Conservation (phyloP, 2,888 invertebrate species). For the Crossocerus cetratus region DNA sequence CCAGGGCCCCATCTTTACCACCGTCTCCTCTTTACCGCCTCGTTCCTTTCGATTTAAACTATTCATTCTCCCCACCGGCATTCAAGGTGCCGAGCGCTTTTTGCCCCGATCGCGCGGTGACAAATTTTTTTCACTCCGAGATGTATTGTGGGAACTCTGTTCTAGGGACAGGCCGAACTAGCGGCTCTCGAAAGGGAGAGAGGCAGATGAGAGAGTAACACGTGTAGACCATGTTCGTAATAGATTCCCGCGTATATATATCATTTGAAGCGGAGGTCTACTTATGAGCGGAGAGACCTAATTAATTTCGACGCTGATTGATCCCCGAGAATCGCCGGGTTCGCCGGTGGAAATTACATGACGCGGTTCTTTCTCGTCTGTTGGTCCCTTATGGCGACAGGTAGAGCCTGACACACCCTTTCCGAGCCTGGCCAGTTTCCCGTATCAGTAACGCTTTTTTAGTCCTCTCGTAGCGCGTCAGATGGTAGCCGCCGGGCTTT, state of each 20-base stretch:
- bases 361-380: constrained; percentile 10
- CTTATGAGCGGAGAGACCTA: constrained; percentile 43
- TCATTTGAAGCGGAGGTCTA: constrained; percentile 38
- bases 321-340: constrained; percentile 61
- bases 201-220: no score
- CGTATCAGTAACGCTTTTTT: constrained; percentile 45
- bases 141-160: constrained; percentile 12
- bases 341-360: constrained; percentile 25
- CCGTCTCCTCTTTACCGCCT: no score
- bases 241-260: constrained; percentile 63
- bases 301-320: constrained; percentile 68
- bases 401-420: constrained; percentile 29
- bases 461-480: constrained; percentile 30
- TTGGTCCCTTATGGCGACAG: constrained; percentile 39
- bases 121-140: neutral
- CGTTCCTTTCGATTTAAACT: no score
- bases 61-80: no score
- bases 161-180: neutral
- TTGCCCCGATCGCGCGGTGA: neutral
- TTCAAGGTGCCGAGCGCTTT: no score
- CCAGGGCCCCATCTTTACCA: no score
- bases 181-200: no score
- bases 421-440: constrained; percentile 10
- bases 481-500: constrained; percentile 44
- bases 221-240: constrained; percentile 39